Percentiles rank a stretch among this genome's conserved stretches.
These are phyloP conservation scores for Phoebastria nigripes DNA, from an alignment of 2,797 vertebrate species.

Conservation along the genomic window DNA sequence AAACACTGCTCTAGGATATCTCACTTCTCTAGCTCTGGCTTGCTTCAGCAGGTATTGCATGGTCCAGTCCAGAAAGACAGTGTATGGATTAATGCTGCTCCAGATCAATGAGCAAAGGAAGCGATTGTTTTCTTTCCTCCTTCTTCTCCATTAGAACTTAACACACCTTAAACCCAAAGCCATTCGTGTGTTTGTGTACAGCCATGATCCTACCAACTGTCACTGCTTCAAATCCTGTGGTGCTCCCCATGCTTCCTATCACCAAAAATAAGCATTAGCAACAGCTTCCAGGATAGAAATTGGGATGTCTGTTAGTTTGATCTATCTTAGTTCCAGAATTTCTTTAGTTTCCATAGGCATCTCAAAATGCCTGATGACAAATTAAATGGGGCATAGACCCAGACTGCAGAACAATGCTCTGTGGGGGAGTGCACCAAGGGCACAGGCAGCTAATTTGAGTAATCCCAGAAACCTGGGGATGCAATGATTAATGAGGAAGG, in stretches of 20 bases:
- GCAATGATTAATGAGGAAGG: neutral
- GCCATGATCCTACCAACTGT: fast-evolving
- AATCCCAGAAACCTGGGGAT: neutral
- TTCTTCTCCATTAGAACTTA: neutral
- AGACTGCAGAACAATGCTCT: neutral
- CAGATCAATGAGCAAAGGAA: neutral
- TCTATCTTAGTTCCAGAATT: neutral
- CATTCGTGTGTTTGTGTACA: neutral
- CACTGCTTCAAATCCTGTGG: neutral
- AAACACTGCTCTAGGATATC: neutral
- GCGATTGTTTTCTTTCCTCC: neutral
- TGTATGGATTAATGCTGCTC: neutral
- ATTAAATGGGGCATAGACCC: neutral
- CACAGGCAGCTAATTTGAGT: neutral
- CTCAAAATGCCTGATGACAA: neutral
- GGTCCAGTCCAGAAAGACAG: neutral
- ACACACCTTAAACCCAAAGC: neutral
- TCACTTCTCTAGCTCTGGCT: neutral
- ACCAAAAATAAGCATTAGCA: neutral
- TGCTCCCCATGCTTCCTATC: neutral
- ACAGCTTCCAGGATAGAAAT: neutral
- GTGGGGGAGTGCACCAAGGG: neutral
- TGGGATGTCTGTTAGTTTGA: neutral
- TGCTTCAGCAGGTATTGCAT: neutral
- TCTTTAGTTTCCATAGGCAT: neutral